phyloP scores from a whole-genome alignment of 2,113 vertebrate genomes.

The Hydrolagus affinis region DNA sequence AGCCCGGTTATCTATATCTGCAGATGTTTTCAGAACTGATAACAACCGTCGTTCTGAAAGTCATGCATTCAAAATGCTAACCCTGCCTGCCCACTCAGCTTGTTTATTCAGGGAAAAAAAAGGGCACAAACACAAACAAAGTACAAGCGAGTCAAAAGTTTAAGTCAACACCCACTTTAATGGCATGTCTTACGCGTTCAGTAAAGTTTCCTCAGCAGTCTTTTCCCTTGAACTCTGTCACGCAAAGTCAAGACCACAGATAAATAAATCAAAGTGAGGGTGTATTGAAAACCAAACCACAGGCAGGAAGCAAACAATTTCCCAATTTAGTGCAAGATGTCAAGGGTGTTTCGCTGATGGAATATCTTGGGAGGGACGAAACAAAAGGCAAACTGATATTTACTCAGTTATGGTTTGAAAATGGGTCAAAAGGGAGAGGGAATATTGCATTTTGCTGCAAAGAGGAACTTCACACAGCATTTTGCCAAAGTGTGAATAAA shows the following conservation, averaged over 20 bases:
- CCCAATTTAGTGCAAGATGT: slow-evolving; percentile 15
- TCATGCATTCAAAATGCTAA: slow-evolving; percentile 7
- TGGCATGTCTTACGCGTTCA: slow-evolving; percentile 6
- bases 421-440: neutral
- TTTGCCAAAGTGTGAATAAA: too few relatives aligned
- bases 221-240: slow-evolving; percentile 30
- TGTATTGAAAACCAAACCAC: slow-evolving; percentile 25
- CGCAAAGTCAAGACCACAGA: slow-evolving; percentile 1
- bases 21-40: slow-evolving; percentile 9
- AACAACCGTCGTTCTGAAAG: neutral
- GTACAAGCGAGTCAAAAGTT: slow-evolving; percentile 10
- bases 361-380: slow-evolving; percentile 5
- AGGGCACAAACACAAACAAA: slow-evolving; percentile 42
- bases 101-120: slow-evolving; percentile 48
- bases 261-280: slow-evolving; percentile 33
- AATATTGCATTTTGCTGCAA: too few relatives aligned
- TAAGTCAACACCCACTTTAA: slow-evolving; percentile 31
- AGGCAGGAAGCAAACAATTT: slow-evolving; percentile 32
- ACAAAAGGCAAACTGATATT: neutral
- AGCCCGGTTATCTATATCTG: neutral
- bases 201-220: slow-evolving; percentile 1
- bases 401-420: neutral
- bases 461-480: too few relatives aligned
- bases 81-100: neutral
- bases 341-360: slow-evolving; percentile 15